Evolutionary conservation across 2,888 invertebrate genomes (phyloP).

Genomic region (Erebia palarica): DNA sequence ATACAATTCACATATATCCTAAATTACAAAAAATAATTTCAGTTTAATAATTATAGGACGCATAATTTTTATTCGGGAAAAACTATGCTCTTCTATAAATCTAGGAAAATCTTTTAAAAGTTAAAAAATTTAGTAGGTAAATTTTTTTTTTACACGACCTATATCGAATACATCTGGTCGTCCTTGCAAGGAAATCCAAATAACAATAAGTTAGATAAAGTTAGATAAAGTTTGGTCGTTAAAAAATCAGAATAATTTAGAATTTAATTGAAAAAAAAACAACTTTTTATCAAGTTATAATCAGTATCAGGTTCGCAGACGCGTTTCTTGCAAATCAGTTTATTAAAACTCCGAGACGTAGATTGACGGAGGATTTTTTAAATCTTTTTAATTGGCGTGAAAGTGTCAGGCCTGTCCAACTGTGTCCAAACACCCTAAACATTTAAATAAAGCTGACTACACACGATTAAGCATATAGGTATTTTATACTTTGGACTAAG

Average conservation of each 20-base stretch:
- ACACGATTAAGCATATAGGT: background rate
- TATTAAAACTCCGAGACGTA: slow-evolving; percentile 26
- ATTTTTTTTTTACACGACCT: too few relatives aligned
- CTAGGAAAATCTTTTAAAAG: too few relatives aligned
- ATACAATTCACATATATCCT: too few relatives aligned
- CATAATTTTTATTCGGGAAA: too few relatives aligned
- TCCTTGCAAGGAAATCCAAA: too few relatives aligned
- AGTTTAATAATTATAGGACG: too few relatives aligned
- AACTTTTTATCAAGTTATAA: background rate
- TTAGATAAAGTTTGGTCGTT: too few relatives aligned
- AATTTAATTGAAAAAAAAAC: background rate
- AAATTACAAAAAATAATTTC: too few relatives aligned
- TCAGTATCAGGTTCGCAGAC: slow-evolving; percentile 13
- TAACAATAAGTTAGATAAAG: too few relatives aligned
- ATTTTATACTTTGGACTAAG: background rate
- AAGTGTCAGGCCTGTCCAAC: slow-evolving; percentile 46
- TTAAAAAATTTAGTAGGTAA: too few relatives aligned
- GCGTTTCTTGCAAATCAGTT: slow-evolving; percentile 33
- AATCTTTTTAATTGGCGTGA: slow-evolving; percentile 52
- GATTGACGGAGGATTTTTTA: slow-evolving; percentile 47
- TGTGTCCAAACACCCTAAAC: slow-evolving; percentile 33
- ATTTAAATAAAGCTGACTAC: slow-evolving; percentile 35
- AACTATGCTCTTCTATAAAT: too few relatives aligned
- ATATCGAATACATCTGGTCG: too few relatives aligned
- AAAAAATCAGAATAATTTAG: background rate